Evolutionary conservation across 2,888 invertebrate species (phyloP), one percentile per base, ranked within the genome.

Genomic region (Microdon myrmicae): DNA sequence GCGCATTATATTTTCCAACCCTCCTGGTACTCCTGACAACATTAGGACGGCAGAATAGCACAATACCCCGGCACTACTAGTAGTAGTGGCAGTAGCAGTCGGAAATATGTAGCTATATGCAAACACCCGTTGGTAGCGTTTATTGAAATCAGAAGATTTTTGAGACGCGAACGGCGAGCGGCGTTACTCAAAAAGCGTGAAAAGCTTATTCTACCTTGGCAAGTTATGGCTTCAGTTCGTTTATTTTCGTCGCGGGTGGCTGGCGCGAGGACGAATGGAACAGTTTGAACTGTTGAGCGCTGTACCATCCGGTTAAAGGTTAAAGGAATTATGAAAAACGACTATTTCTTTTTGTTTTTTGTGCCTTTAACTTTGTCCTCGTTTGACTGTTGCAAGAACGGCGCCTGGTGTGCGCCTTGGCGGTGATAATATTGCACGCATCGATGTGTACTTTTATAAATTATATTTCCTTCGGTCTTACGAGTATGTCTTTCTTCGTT

Each of bases 281-380:
- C 37, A 37, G 47, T 64, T 64, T 58, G 64, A 58, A 47, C 58
- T 64, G 64, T 64, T 64, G 64, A 64, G 51, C 64, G 39, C 35
- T 22, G 35, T 20, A 10, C 7, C 17, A 20, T 7, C 38, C 37
- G 16, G 35, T 22, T 37, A 44, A 56, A 56, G 35, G 45, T 53
- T 64, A 53, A 64, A 53, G 43, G 51, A 58, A 64, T 64, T 64
- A 64, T 64, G 43, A 64, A 64, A 64, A 64, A n/a, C n/a, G n/a
- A n/a, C n/a, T n/a, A n/a, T 64, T 37, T 51, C 58, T 64, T 45
- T 38, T 31, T 31, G 35, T 32, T 22, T 23, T 14, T 25, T 28
- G 29, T 14, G 28, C 26, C 48, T 44, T 59, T 48, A n/a, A n/a
- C n/a, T n/a, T 20, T 41, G 61, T 51, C 51, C 56, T 45, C 39